Evolutionary conservation across 2,888 invertebrate species (phyloP), one percentile per base, ranked within the genome.

Genomic region (Caenorhabditis virilis): DNA sequence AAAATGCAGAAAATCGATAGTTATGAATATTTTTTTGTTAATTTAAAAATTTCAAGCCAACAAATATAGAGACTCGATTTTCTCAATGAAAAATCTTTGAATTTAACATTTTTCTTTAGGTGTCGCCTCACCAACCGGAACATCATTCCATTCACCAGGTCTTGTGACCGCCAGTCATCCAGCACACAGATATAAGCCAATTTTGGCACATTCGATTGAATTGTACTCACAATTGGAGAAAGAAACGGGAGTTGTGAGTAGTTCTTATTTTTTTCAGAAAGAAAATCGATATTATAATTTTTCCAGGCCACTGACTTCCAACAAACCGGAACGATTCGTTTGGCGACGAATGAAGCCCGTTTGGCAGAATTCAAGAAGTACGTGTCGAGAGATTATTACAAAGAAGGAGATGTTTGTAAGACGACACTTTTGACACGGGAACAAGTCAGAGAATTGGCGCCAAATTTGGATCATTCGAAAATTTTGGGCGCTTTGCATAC

Each of bases 341-440:
- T 86, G 48, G 85, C 85, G 0, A 82, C 82, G 3, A 82, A 82
- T 15, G 72, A 79, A n/a, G 67, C 76, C 0, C 71, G 85, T 15
- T 74, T 85, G 55, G 82, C 84, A 35, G 86, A 86, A 71, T 82
- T 85, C 63, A 76, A 72, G 39, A 84, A 83, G 59, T 85, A 85
- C 65, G 83, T 84, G 74, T 78, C 82, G 15, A 71, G 85, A 15
- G 84, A 85, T 39, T 83, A 83, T 25, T 84, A 84, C 79, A 79
- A 85, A 55, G 63, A 74, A 62, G 76, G 74, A 13, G 76, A 78
- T 47, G 74, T 70, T 7, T 76, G 75, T 62, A 69, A 69, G 36
- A 74, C 77, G 30, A 54, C 63, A 2, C 66, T 76, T 7, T 52
- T 78, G 47, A 62, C 67, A 2, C 72, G 84, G 1, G 84, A 85